Percentiles rank a stretch among this genome's conserved stretches.
phyloP scores from a whole-genome alignment of 2,797 vertebrate species.

The Acanthurus leucopareius region DNA sequence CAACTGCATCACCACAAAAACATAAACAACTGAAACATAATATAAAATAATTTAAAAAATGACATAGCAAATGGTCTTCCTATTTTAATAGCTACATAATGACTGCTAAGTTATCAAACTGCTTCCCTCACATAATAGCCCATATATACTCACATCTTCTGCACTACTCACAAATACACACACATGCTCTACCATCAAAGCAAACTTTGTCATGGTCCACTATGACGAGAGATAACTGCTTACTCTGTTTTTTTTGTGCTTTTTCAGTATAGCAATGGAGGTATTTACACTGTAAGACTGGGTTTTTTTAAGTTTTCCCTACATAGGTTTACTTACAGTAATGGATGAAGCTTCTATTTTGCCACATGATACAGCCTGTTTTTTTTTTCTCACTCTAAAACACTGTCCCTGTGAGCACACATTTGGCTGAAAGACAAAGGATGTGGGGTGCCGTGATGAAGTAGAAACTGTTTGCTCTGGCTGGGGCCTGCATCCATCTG shows the following conservation, averaged over 20 bases:
- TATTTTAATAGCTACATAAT: constrained; percentile 44
- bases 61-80: constrained; percentile 8
- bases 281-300: constrained; percentile 50
- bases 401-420: constrained; percentile 24
- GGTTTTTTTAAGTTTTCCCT: constrained; percentile 10
- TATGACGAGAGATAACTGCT: constrained; percentile 20
- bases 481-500: constrained; percentile 32
- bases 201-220: constrained; percentile 20
- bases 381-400: constrained; percentile 10
- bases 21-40: constrained; percentile 33
- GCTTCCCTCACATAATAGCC: constrained; percentile 5
- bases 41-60: constrained; percentile 33
- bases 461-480: constrained; percentile 54
- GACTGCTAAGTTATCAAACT: constrained; percentile 23
- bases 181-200: constrained; percentile 14
- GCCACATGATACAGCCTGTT: constrained; percentile 49
- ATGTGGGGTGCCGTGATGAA: constrained; percentile 48
- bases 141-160: constrained; percentile 4
- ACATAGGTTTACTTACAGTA: constrained; percentile 36
- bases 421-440: constrained; percentile 46
- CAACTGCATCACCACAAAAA: constrained; percentile 49
- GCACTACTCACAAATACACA: constrained; percentile 6
- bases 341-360: constrained; percentile 35
- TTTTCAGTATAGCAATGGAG: constrained; percentile 29
- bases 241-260: constrained; percentile 26